Evolutionary conservation across 2,113 vertebrate species (phyloP), one percentile per base, ranked within the genome.

Genomic region (Trichomycterus rosablanca): DNA sequence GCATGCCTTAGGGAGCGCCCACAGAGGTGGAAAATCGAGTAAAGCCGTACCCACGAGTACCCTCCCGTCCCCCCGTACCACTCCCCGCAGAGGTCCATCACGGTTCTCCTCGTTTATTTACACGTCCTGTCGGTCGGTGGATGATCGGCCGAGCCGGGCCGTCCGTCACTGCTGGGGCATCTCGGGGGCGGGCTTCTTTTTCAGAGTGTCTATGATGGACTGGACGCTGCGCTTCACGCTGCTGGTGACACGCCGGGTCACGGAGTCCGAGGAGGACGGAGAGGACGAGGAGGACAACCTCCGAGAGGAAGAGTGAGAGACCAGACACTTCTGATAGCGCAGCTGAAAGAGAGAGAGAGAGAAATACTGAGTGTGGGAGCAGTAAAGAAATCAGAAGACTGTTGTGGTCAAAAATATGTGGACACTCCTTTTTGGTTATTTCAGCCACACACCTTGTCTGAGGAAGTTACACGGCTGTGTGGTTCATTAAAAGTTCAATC

Each of bases 201-300:
- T 98, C 88, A 98, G 92, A 93, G 93, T 97, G 92, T 97, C 96
- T 93, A 98, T 97, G 80, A 98, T 92, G 58, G 95, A 97, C 74
- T 93, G 81, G 68, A 97, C 94, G 16, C 96, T 89, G 1, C 93
- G 88, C 74, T 98, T 98, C 19, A 98, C 93, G 0, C 96, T 98
- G 56, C 88, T 96, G 15, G 91, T 95, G 73, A 99, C 94, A 59
- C 96, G 89, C 12, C 93, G 87, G 12, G 93, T 94, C 83, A 99
- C 81, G 0, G 95, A 93, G 83, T 97, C 96, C 7, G 90, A 77
- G 2, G 91, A 89, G 3, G 92, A 89, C 0, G 90, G 83, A 0
- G 91, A 91, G 1, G 85, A 86, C 0, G 91, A 90, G 1, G 85
- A 85, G 32, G 90, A 86, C 0, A 84, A 83, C 6, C 92, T 92